Conservation (phyloP, 2,797 vertebrate species). For the Lutjanus campechanus region DNA sequence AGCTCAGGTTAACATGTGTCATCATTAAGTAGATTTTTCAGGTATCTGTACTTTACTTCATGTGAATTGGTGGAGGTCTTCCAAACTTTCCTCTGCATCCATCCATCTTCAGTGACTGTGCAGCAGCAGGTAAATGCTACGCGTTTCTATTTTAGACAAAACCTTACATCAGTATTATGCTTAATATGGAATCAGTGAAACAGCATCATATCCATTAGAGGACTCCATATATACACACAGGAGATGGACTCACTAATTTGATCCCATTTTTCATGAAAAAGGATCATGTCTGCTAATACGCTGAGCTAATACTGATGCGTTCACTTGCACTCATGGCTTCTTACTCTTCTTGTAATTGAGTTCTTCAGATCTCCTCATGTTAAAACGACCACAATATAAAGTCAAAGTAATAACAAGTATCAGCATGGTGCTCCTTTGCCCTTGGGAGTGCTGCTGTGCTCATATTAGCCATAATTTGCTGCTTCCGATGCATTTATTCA, state of each 20-base stretch:
- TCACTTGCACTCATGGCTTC: not conserved
- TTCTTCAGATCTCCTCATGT: not conserved
- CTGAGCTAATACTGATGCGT: not conserved
- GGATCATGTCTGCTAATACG: constrained; percentile 11
- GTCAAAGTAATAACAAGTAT: not conserved
- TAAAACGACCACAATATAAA: constrained; percentile 15
- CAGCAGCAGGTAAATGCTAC: not conserved
- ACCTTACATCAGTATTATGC: not conserved
- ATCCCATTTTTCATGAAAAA: constrained; percentile 23
- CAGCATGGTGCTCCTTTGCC: not conserved
- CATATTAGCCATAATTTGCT: not conserved
- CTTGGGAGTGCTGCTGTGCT: not conserved
- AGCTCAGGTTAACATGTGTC: too few species aligned
- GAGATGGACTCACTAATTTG: constrained; percentile 2
- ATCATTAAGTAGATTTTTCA: too few species aligned
- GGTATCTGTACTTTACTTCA: too few species aligned
- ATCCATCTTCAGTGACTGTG: not conserved
- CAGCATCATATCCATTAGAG: constrained; percentile 1
- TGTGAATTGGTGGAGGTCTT: not conserved
- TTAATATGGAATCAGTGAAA: constrained; percentile 31
- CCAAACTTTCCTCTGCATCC: not conserved
- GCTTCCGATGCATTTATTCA: constrained; percentile 6
- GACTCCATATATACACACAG: not conserved
- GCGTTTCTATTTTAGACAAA: constrained; percentile 5
- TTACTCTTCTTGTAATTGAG: constrained; percentile 8